phyloP scores from a whole-genome alignment of 2,113 vertebrate species.

The Paradisaea rubra region DNA sequence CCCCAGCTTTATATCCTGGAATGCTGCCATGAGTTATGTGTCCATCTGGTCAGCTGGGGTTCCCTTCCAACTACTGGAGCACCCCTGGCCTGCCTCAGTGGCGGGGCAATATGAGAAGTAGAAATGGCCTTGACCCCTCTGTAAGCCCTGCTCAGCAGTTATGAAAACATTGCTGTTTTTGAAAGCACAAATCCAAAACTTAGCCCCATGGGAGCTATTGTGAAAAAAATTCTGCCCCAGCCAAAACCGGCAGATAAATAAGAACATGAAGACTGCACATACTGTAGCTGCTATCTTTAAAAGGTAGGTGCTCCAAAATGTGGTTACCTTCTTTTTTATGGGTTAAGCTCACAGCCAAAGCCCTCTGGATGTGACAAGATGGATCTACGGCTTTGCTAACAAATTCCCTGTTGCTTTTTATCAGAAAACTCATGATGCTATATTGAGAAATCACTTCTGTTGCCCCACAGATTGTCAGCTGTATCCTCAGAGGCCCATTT shows the following conservation, averaged over 20 bases:
- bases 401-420: background rate
- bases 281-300: background rate
- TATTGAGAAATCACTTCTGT: conserved; percentile 27
- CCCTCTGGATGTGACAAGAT: background rate
- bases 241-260: background rate
- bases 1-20: background rate
- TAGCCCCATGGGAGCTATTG: background rate
- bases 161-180: background rate
- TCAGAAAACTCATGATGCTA: background rate
- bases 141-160: background rate
- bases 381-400: background rate
- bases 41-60: background rate
- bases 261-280: background rate
- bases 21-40: background rate
- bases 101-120: background rate
- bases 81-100: no score
- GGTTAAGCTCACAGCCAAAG: background rate
- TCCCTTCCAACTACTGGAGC: background rate
- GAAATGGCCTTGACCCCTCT: background rate
- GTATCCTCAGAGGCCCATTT: background rate
- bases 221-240: background rate
- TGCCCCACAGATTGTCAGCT: background rate
- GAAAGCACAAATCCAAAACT: background rate
- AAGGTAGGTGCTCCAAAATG: background rate
- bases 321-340: background rate